Conservation (phyloP, 1,140 invertebrate species). For the Bombus confusus region DNA sequence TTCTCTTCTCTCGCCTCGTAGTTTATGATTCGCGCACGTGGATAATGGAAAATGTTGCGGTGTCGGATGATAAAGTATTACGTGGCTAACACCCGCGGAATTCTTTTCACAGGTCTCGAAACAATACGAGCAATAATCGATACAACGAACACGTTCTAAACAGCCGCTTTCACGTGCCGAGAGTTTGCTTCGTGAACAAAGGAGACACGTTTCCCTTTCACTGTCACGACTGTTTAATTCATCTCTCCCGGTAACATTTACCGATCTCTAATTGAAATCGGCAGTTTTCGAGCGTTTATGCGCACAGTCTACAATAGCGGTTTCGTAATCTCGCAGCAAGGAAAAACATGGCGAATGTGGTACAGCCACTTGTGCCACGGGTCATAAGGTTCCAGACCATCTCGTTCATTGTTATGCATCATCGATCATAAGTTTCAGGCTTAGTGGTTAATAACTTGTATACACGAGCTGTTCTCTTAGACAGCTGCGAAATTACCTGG, state of each 20-base stretch:
- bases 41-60: not conserved
- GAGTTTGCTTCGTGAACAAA: conserved; percentile 28
- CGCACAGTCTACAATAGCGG: not conserved
- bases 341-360: not conserved
- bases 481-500: not conserved
- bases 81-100: not conserved
- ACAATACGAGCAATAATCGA: conserved; percentile 38
- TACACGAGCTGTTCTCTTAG: not conserved
- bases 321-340: not conserved
- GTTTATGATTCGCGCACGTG: not conserved
- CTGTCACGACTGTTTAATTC: conserved; percentile 44
- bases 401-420: not conserved
- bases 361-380: not conserved
- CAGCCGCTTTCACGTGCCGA: conserved; percentile 43
- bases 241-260: conserved; percentile 45
- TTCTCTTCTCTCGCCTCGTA: not conserved
- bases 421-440: not conserved
- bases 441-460: not conserved
- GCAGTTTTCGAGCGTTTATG: conserved; percentile 30
- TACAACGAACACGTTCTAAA: conserved; percentile 44
- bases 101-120: conserved; percentile 5
- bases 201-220: conserved; percentile 47
- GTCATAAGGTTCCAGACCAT: not conserved
- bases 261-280: conserved; percentile 54
- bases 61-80: not conserved